Conservation (phyloP, 2,888 invertebrate species). For the Arrhopalites spinosus region DNA sequence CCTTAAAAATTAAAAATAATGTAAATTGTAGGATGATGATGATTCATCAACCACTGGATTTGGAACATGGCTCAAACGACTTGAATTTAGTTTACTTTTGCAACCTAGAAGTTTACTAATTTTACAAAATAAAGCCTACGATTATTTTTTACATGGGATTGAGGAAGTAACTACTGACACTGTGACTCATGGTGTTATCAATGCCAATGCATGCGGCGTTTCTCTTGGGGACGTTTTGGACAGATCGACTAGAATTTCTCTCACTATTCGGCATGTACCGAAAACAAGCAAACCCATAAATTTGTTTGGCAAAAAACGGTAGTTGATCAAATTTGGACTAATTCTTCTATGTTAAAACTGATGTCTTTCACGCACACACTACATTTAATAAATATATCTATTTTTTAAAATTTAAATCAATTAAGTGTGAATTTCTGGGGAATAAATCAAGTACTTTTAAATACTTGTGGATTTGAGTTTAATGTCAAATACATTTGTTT, state of each 20-base stretch:
- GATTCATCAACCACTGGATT: constrained; percentile 1
- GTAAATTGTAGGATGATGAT: no score
- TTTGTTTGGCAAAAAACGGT: constrained; percentile 33
- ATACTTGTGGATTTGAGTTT: no score
- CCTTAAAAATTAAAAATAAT: no score
- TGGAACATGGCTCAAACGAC: constrained; percentile 19
- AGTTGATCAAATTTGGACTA: not conserved
- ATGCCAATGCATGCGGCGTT: constrained; percentile 67
- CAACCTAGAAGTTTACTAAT: constrained; percentile 88
- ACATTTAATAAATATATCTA: not conserved
- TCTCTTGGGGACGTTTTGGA: constrained; percentile 65
- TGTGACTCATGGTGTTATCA: constrained; percentile 63
- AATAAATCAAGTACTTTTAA: no score
- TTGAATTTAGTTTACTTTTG: constrained; percentile 75
- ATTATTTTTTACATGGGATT: constrained; percentile 84
- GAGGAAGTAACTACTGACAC: constrained; percentile 71
- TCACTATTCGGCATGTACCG: constrained; percentile 92
- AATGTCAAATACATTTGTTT: no score
- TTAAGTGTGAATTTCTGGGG: no score
- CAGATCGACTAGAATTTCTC: constrained; percentile 77
- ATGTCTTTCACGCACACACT: not conserved
- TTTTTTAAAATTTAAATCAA: no score
- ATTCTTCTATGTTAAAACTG: constrained; percentile 26
- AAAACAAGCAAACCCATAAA: constrained; percentile 72
- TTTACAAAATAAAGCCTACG: constrained; percentile 81